These are phyloP conservation scores for Mustelus asterias DNA, from an alignment of 2,113 vertebrate genomes.

Conservation along the genomic window DNA sequence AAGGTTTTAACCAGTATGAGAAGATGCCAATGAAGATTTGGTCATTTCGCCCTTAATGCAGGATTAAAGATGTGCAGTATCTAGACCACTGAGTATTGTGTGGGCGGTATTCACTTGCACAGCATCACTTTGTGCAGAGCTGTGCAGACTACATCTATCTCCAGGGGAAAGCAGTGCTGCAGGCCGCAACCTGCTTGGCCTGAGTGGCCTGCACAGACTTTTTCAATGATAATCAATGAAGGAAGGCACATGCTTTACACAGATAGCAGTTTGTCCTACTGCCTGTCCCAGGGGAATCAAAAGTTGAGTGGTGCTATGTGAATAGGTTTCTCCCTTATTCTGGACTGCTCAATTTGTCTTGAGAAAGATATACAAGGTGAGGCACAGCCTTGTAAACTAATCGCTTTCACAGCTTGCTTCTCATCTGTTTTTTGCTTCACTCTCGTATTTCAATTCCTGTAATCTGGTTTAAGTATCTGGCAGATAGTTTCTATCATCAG, in stretches of 20 bases:
- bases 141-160: background rate
- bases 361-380: background rate
- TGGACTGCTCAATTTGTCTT: background rate
- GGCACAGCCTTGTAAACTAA: background rate
- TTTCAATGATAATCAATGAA: background rate
- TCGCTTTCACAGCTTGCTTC: background rate
- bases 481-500: background rate
- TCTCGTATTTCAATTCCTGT: background rate
- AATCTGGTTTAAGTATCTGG: background rate
- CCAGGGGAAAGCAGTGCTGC: background rate
- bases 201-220: background rate
- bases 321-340: background rate
- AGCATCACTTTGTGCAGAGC: background rate
- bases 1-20: background rate
- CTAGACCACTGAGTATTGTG: background rate
- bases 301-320: background rate
- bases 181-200: background rate
- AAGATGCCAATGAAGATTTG: background rate
- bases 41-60: background rate
- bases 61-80: background rate
- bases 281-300: background rate
- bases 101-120: background rate
- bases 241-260: background rate
- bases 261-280: background rate
- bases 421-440: background rate